Conservation (phyloP, 2,888 invertebrate species). For the Sphaeridia pumilis region DNA sequence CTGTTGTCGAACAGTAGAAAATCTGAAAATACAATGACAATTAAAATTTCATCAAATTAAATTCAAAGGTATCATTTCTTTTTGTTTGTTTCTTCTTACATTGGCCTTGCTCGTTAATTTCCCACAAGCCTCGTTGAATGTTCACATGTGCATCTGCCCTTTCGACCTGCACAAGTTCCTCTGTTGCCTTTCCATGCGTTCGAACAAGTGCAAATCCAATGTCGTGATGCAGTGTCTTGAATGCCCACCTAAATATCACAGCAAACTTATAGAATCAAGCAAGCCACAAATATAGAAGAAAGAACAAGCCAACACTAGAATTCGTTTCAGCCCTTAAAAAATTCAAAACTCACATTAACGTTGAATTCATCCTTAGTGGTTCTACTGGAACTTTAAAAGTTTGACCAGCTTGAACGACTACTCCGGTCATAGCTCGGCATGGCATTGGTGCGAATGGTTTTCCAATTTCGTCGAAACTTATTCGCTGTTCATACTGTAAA, state of each 20-base stretch:
- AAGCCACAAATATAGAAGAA: no score
- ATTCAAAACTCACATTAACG: not conserved
- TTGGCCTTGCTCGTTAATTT: no score
- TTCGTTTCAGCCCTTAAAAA: no score
- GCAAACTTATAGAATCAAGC: not conserved
- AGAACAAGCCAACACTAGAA: no score
- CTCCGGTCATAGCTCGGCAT: not conserved
- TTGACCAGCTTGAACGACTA: conserved; percentile 12
- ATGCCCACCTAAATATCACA: conserved; percentile 16
- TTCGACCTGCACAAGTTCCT: conserved; percentile 1
- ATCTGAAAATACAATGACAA: conserved; percentile 5
- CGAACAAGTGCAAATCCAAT: conserved; percentile 10
- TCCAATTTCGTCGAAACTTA: conserved; percentile 8
- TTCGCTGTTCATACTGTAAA: conserved; percentile 8
- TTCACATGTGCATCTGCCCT: conserved; percentile 13
- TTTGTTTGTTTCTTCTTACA: no score
- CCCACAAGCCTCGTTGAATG: conserved; percentile 9
- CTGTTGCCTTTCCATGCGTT: not conserved
- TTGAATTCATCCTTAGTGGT: not conserved
- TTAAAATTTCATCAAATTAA: no score
- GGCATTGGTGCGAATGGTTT: not conserved
- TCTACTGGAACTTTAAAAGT: not conserved
- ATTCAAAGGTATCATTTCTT: no score
- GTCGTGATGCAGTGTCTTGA: conserved; percentile 13
- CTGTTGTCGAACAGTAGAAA: conserved; percentile 4